A percentile compares a stretch with the other conserved stretches of the same genome.
phyloP scores from a whole-genome alignment of 2,888 invertebrate genomes.

The Chloroclysta siterata region DNA sequence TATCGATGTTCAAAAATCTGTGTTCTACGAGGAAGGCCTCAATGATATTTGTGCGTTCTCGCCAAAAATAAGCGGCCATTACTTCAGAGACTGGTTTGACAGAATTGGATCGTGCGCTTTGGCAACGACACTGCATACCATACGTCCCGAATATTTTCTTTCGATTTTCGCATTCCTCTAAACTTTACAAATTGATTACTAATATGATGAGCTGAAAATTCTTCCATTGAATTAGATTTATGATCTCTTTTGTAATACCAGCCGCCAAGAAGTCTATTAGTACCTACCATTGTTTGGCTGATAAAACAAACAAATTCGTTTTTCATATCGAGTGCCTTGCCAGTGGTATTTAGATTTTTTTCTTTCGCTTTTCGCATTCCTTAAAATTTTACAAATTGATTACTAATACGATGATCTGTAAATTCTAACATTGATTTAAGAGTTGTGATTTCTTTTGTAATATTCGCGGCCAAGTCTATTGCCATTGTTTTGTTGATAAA shows the following conservation, averaged over 20 bases:
- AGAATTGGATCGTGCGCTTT: constrained; percentile 73
- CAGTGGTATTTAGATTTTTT: constrained; percentile 24
- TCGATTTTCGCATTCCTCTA: constrained; percentile 29
- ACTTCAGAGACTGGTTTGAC: constrained; percentile 73
- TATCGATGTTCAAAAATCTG: too few species aligned
- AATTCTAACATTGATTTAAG: too few species aligned
- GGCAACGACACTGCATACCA: constrained; percentile 54
- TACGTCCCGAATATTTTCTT: constrained; percentile 44
- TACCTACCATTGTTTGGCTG: constrained; percentile 24
- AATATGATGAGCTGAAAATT: constrained; percentile 39
- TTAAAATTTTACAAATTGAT: constrained; percentile 48
- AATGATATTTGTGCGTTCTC: constrained; percentile 69
- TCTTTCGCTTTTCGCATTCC: constrained; percentile 29
- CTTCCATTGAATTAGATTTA: constrained; percentile 38
- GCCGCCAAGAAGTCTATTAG: constrained; percentile 36
- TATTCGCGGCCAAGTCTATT: too few species aligned
- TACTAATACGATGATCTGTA: constrained; percentile 18
- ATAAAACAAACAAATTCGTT: constrained; percentile 12
- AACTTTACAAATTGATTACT: constrained; percentile 49
- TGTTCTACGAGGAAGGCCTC: constrained; percentile 12
- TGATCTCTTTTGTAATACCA: constrained; percentile 27
- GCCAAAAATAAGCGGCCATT: constrained; percentile 78
- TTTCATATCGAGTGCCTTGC: constrained; percentile 10
- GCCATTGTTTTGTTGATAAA: too few species aligned
- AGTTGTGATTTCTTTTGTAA: too few species aligned